Evolutionary conservation across 1,140 invertebrate genomes (phyloP), one percentile per base, ranked within the genome.

Genomic region (Stegodyphus mimosarum): DNA sequence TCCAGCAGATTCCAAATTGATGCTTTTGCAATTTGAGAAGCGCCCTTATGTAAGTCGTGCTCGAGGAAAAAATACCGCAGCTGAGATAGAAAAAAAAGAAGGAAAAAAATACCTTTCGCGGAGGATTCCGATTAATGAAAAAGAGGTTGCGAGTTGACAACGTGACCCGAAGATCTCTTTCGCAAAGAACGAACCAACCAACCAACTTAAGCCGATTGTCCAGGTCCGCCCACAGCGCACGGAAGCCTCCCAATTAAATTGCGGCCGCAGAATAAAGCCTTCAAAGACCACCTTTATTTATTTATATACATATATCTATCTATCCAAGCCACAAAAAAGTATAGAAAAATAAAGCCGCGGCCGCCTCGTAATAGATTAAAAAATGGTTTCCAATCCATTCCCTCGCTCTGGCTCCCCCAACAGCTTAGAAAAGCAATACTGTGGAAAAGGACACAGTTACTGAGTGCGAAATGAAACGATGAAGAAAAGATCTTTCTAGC

Each of bases 231-330:
- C 79, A 11, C 55, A 5, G 49, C 15, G 33, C n/a, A 49, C 74
- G 50, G 72, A 51, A 48, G 52, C 67, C 78, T 80, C 79, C 79
- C 79, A 81, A 81, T 81, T 81, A 81, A 81, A 81, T 81, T 81
- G 79, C 51, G 69, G 79, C 70, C 55, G 17, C 51, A 51, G 66
- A 81, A 73, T 73, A 81, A 81, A 81, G 60, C 79, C 79, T 51
- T 81, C 79, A 81, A 80, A 81, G 79, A 71, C 53, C 70, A 81
- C 79, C 79, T 81, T 81, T 66, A 73, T 70, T 81, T 81, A 81
- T 81, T 81, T 81, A 81, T 73, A 73, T 18, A 63, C 52, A 15
- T n/a, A 2, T 69, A 50, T 69, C 7, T 50, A 6, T 64, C 60
- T 48, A 76, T 55, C 48, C 49, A 69, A 51, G 48, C 33, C 49